Conservation (phyloP, 2,797 vertebrate species). For the Forpus xanthops region DNA sequence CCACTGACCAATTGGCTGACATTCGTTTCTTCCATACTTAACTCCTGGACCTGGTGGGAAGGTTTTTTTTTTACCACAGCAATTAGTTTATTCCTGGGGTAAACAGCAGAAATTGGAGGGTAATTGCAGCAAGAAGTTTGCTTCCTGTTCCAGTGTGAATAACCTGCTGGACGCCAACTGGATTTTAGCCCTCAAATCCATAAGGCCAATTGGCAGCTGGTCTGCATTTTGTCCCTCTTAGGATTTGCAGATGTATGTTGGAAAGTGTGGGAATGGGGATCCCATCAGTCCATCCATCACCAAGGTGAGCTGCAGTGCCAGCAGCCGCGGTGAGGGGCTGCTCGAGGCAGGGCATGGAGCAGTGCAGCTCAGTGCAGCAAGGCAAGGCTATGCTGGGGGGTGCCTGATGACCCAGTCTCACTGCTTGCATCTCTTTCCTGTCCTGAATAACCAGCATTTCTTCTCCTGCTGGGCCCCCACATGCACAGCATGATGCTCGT, state of each 20-base stretch:
- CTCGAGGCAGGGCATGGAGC: not conserved
- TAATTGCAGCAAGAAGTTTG: slow-evolving; percentile 61
- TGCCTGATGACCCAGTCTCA: not conserved
- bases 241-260: slow-evolving; percentile 33
- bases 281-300: not conserved
- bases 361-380: not conserved
- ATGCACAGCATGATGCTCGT: not conserved
- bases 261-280: not conserved
- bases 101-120: slow-evolving; percentile 67
- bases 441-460: not conserved
- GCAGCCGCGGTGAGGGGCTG: not conserved
- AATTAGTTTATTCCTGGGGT: slow-evolving; percentile 69
- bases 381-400: not conserved
- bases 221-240: slow-evolving; percentile 44
- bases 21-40: slow-evolving; percentile 32
- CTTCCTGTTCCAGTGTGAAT: slow-evolving; percentile 57
- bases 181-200: slow-evolving; percentile 41
- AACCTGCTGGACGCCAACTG: slow-evolving; percentile 57
- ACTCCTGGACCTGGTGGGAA: slow-evolving; percentile 44
- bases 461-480: not conserved
- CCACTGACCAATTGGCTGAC: slow-evolving; percentile 63
- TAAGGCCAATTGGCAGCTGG: slow-evolving; percentile 44
- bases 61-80: slow-evolving; percentile 59
- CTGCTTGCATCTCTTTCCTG: not conserved
- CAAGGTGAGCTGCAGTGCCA: rapidly evolving